Evolutionary conservation across 35 echinoderm and acorn worm species (phyloP), one percentile per base, ranked within the genome.

Genomic region (Ptychodera flava): DNA sequence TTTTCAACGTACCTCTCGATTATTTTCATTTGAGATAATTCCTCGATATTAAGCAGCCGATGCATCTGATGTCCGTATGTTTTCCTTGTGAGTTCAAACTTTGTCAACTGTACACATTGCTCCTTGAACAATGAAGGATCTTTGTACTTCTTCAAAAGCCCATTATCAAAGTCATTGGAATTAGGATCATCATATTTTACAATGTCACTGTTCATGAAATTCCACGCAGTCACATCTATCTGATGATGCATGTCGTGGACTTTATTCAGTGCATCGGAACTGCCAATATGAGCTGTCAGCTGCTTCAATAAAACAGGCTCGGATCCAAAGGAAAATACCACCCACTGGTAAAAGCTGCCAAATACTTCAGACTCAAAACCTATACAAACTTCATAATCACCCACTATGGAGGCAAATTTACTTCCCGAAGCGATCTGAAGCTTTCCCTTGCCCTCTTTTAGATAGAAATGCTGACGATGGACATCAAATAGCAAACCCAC

Each of bases 401-500:
- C 45, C 6, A 12, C 45, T 64, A 12, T 22, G 45, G 45, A 12
- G 6, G 45, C 45, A 64, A 64, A 64, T 22, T 22, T 64, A 64
- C 45, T 64, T 12, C 45, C 45, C 6, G 45, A 64, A 22, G 45
- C 45, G 22, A 94, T 87, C 88, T 97, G 95, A 16, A 92, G 95
- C 22, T 64, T 64, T 6, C 45, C 88, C 76, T 97, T 92, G 32
- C 88, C 95, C 1, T 76, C 37, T 29, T 6, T 92, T 76, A 97
- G 78, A 81, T 90, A 91, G 83, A 97, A 97, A 84, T 97, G 92
- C 16, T 89, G 90, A 6, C 95, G 86, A 77, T 94, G 89, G 37
- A 93, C 89, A 37, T 97, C 95, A 52, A 94, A 94, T 0, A 97
- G 95, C 15, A 97, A 89, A 28, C 95, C 95, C 31, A 97, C 87